phyloP scores from a whole-genome alignment of 30 jellyfish, hydroid and myxozoan genomes.

The Hydra vulgaris region DNA sequence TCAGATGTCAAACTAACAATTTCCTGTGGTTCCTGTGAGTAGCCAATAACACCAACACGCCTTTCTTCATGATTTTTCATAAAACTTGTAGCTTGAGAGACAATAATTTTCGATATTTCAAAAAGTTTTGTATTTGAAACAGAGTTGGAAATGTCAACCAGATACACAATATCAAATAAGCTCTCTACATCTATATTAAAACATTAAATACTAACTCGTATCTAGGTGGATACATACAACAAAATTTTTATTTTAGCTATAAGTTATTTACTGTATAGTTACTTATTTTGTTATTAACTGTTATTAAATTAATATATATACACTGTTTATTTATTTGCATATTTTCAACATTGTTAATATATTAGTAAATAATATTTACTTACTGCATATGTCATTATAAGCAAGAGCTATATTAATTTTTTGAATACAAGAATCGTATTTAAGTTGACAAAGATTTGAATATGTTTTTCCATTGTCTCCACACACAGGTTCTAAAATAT shows the following conservation, averaged over 20 bases:
- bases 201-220: neutral
- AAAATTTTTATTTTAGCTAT: neutral
- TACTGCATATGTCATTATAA: conserved; percentile 16
- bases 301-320: too few species aligned
- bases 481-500: conserved; percentile 60
- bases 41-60: conserved; percentile 1
- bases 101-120: neutral
- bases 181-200: conserved; percentile 18
- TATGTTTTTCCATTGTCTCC: conserved; percentile 77
- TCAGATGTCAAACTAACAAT: neutral
- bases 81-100: conserved; percentile 6
- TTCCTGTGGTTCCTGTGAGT: neutral
- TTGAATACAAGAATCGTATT: conserved; percentile 41
- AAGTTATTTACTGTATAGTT: too few species aligned
- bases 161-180: conserved; percentile 23
- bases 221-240: conserved; percentile 12
- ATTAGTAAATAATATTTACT: neutral
- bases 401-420: conserved; percentile 15
- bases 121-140: conserved; percentile 9
- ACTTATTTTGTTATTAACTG: too few species aligned
- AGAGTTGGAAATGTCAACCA: conserved; percentile 33
- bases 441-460: conserved; percentile 55
- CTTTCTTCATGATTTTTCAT: neutral
- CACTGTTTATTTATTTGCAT: too few species aligned
- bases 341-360: too few species aligned